Conservation (phyloP, 1,140 invertebrate species). For the Drosophila kikkawai region DNA sequence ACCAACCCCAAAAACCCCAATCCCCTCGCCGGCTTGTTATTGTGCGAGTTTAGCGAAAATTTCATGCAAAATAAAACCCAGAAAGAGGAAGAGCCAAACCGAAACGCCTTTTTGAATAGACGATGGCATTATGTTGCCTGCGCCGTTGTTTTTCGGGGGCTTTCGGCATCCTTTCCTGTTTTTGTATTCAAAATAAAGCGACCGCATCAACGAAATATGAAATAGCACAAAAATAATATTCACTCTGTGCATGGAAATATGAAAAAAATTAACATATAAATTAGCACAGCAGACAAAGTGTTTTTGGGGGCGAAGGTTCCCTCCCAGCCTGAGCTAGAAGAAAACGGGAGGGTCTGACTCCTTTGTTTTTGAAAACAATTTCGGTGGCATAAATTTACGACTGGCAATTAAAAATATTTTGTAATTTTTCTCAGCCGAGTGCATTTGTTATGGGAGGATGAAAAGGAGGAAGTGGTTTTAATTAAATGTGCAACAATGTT, state of each 20-base stretch:
- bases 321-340: background rate
- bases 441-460: conserved; percentile 4
- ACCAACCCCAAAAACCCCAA: conserved; percentile 28
- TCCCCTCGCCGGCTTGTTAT: conserved; percentile 34
- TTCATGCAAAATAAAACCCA: conserved; percentile 66
- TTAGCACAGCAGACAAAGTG: conserved; percentile 62
- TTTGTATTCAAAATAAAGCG: conserved; percentile 66
- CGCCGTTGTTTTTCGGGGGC: conserved; percentile 28
- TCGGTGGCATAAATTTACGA: conserved; percentile 50
- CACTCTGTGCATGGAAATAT: conserved; percentile 52
- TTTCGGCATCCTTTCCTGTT: conserved; percentile 59
- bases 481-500: conserved; percentile 45
- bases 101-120: conserved; percentile 61
- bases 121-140: conserved; percentile 55
- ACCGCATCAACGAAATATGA: conserved; percentile 66
- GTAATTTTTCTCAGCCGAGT: conserved; percentile 34
- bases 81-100: conserved; percentile 42
- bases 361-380: conserved; percentile 61
- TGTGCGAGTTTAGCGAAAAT: conserved; percentile 60
- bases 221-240: conserved; percentile 62
- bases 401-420: conserved; percentile 60
- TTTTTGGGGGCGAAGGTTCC: conserved; percentile 11
- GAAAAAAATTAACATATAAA: conserved; percentile 69
- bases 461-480: conserved; percentile 13
- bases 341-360: background rate